Evolutionary conservation across 2,113 vertebrate species (phyloP).

Genomic region (Papio anubis): DNA sequence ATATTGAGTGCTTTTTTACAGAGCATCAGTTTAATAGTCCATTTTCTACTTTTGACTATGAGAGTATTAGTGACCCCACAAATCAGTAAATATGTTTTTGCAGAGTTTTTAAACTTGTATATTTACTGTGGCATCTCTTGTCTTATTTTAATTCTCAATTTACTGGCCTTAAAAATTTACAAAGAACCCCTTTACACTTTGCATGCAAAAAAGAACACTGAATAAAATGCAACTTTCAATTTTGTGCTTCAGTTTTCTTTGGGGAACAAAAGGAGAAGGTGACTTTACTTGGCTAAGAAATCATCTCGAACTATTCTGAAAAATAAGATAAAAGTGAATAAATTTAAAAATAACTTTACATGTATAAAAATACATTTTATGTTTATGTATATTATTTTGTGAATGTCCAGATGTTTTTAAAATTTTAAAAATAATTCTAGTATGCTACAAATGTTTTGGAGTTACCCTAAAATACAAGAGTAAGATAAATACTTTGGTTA

Average conservation of each 20-base stretch:
- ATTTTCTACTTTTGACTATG: constrained; percentile 24
- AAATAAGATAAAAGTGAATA: neutral
- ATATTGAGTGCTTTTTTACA: constrained; percentile 25
- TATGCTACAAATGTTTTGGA: neutral
- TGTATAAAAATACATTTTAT: neutral
- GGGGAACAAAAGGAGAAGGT: neutral
- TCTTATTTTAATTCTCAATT: neutral
- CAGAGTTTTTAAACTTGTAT: neutral
- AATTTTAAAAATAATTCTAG: neutral
- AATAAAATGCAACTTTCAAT: neutral
- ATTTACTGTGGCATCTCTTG: neutral
- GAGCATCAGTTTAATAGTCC: constrained; percentile 29
- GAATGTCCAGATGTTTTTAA: neutral
- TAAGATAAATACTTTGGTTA: neutral
- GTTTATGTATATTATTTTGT: neutral
- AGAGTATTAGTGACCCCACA: neutral
- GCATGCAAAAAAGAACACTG: neutral
- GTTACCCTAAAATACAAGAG: neutral
- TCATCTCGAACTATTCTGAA: neutral
- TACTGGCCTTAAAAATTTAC: neutral
- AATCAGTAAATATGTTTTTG: neutral
- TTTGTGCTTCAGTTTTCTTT: neutral
- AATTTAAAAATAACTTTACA: neutral
- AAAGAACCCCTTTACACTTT: neutral
- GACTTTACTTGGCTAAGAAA: neutral